A percentile compares a stretch with the other conserved stretches of the same genome.
Conservation (phyloP, 2,113 vertebrate genomes). For the Saguinus imperator region DNA sequence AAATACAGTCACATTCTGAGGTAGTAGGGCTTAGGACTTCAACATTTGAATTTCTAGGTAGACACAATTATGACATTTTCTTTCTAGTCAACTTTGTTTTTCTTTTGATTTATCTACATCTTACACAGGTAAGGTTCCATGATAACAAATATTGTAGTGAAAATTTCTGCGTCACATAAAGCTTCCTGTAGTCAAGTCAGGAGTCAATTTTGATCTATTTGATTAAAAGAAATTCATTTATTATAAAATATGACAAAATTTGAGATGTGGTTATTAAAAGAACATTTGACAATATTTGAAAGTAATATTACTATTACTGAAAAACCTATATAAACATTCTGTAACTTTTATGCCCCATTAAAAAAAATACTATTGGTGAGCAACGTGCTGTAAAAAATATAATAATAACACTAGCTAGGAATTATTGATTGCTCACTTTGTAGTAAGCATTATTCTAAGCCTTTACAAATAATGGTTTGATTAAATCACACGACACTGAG, state of each 20-base stretch:
- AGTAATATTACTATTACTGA: not conserved
- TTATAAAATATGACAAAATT: constrained; percentile 12
- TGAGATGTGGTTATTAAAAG: constrained; percentile 27
- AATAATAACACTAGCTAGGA: not conserved
- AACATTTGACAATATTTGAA: not conserved
- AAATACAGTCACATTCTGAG: not conserved
- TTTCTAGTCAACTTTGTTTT: not conserved
- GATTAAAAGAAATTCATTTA: not conserved
- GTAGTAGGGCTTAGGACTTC: not conserved
- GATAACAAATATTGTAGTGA: not conserved
- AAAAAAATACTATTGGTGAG: not conserved
- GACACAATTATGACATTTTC: not conserved
- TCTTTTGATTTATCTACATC: constrained; percentile 31
- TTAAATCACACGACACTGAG: not conserved
- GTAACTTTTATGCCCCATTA: not conserved
- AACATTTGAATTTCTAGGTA: not conserved
- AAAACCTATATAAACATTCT: not conserved
- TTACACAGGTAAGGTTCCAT: not conserved
- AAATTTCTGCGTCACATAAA: not conserved
- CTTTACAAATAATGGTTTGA: constrained; percentile 36
- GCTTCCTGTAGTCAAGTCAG: not conserved
- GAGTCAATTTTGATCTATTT: constrained; percentile 12
- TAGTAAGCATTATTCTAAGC: constrained; percentile 8
- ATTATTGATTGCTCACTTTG: not conserved
- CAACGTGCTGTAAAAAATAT: not conserved